A percentile compares a stretch with the other conserved stretches of the same genome.
Evolutionary conservation across 2,113 vertebrate genomes (phyloP).

Genomic region (Cisticola juncidis): DNA sequence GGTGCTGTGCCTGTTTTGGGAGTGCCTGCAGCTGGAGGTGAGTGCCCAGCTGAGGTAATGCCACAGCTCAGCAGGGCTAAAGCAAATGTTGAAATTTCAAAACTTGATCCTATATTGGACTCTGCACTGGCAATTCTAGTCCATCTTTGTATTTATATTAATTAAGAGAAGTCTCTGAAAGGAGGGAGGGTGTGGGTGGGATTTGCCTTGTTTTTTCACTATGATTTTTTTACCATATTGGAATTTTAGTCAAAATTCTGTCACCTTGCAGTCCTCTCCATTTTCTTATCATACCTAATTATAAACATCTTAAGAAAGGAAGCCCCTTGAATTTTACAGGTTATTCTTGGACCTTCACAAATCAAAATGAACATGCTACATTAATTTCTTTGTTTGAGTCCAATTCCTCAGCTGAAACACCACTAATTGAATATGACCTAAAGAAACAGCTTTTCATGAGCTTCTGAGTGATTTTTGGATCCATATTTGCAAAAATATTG

Average conservation of each 20-base stretch:
- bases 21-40: background rate
- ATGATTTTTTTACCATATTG: background rate
- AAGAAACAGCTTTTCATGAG: constrained; percentile 2
- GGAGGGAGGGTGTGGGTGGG: background rate
- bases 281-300: background rate
- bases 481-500: constrained; percentile 23
- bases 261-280: background rate
- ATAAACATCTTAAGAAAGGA: background rate
- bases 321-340: background rate
- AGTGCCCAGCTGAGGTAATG: background rate
- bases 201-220: background rate
- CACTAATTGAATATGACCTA: background rate
- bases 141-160: background rate
- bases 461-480: constrained; percentile 28
- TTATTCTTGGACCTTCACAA: background rate
- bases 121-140: background rate
- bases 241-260: background rate
- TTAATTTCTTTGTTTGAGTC: constrained; percentile 24
- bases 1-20: background rate
- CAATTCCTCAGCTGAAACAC: background rate
- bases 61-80: background rate
- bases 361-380: background rate
- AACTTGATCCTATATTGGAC: background rate
- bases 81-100: background rate
- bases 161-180: background rate